These are phyloP conservation scores for Labeo catla DNA, from an alignment of 2,113 vertebrate genomes.

Conservation along the genomic window DNA sequence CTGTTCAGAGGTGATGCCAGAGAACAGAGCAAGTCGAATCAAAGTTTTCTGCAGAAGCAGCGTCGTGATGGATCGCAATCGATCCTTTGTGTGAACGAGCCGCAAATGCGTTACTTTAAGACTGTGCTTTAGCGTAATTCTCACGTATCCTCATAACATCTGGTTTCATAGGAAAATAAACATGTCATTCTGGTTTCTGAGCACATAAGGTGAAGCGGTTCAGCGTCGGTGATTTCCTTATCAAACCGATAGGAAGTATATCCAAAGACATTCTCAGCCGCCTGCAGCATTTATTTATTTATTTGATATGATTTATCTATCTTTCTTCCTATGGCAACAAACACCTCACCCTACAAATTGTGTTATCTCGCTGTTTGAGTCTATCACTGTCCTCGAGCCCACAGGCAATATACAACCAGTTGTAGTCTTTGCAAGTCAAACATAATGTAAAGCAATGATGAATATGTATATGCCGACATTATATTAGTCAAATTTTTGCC, in stretches of 20 bases:
- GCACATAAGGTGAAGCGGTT: not conserved
- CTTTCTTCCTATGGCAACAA: constrained; percentile 41
- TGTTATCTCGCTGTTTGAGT: constrained; percentile 47
- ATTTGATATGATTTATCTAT: constrained; percentile 44
- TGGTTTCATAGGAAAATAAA: not conserved
- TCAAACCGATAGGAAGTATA: constrained; percentile 27
- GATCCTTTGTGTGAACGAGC: not conserved
- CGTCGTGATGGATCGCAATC: not conserved
- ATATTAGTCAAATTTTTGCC: constrained; percentile 40
- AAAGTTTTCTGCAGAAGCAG: not conserved
- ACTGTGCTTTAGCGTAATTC: not conserved
- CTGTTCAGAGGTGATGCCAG: constrained; percentile 16
- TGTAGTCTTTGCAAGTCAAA: constrained; percentile 14
- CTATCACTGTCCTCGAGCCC: constrained; percentile 42
- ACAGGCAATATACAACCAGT: constrained; percentile 35
- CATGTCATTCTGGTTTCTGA: constrained; percentile 10
- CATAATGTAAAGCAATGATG: constrained; percentile 32
- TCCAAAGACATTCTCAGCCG: constrained; percentile 22
- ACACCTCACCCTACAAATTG: constrained; percentile 42
- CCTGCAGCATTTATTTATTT: constrained; percentile 39
- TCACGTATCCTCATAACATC: not conserved
- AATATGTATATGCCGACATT: constrained; percentile 29
- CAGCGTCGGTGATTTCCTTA: constrained; percentile 30
- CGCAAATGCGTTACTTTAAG: no score
- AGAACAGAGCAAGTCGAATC: not conserved